Evolutionary conservation across 2,113 vertebrate genomes (phyloP), one percentile per base, ranked within the genome.

Genomic region (Chionomys nivalis): DNA sequence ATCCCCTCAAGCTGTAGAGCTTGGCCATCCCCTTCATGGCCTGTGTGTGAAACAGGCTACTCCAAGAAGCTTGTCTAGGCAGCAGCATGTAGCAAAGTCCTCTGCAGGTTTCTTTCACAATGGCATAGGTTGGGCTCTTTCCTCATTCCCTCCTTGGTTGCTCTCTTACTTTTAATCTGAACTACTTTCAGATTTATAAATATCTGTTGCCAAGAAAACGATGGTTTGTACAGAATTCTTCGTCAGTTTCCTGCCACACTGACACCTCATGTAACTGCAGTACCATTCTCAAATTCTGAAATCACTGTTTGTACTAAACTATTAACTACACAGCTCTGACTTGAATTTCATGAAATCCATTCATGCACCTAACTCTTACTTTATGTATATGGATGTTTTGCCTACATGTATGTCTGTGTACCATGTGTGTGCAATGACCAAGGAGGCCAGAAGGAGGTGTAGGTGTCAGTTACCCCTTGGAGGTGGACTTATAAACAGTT

Each of bases 1-100:
- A 66, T 28, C 70, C 28, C 23, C 44, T 85, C 75, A 72, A 33
- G 24, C 28, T 36, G 36, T 24, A 73, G 5, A 28, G 36, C 11
- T 11, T 10, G 11, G 28, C 4, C 4, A 1, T 6, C 3, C 28
- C 19, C 31, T 36, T 23, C 24, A 63, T 0, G n/a, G 81, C 9
- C 49, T 24, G 19, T 8, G 52, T 65, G 44, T 28, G 78, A 26
- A 36, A 28, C 3, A 23, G 55, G 63, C 42, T n/a, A 4, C 73
- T 79, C 19, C 16, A 6, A 8, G 76, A 31, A 8, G 26, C 4
- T 31, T 36, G 23, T 4, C 19, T 12, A 16, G 21, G 87, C 1
- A 14, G 39, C 16, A 31, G 19, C 75, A 61, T 2, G 1, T 13
- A 14, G 21, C 5, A 23, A 4, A 19, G 39, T 55, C 42, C 17